Conservation (phyloP, 2,888 invertebrate species). For the Andrena dorsata region DNA sequence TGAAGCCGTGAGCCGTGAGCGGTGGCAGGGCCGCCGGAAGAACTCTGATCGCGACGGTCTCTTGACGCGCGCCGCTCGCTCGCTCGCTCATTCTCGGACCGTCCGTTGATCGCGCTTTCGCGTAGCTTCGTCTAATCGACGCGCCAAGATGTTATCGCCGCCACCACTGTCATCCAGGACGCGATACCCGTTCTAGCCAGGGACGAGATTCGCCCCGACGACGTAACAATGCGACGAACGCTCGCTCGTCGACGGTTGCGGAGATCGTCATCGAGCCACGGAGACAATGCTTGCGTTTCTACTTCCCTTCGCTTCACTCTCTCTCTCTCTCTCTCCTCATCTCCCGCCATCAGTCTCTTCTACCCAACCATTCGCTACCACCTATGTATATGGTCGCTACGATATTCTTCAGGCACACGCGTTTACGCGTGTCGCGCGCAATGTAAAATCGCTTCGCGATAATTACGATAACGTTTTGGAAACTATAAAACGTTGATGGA, state of each 20-base stretch:
- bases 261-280: slow-evolving; percentile 66
- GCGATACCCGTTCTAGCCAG: slow-evolving; percentile 59
- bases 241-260: slow-evolving; percentile 48
- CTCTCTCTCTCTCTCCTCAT: slow-evolving; percentile 21
- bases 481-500: slow-evolving; percentile 21
- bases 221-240: slow-evolving; percentile 58
- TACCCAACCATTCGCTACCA: background rate
- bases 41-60: slow-evolving; percentile 56
- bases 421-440: background rate
- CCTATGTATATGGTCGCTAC: background rate
- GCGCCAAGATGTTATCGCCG: slow-evolving; percentile 67
- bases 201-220: slow-evolving; percentile 56
- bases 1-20: slow-evolving; percentile 33
- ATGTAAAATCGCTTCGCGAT: slow-evolving; percentile 29
- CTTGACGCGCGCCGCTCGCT: slow-evolving; percentile 47
- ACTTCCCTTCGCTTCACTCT: slow-evolving; percentile 48
- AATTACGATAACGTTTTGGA: slow-evolving; percentile 32
- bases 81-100: slow-evolving; percentile 8
- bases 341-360: slow-evolving; percentile 7
- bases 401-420: background rate
- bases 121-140: slow-evolving; percentile 67
- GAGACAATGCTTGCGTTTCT: slow-evolving; percentile 69
- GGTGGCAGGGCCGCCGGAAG: slow-evolving; percentile 68
- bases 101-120: slow-evolving; percentile 11
- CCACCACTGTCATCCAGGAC: slow-evolving; percentile 64